phyloP scores from a whole-genome alignment of 2,113 vertebrate genomes.

The Lagenorhynchus albirostris region DNA sequence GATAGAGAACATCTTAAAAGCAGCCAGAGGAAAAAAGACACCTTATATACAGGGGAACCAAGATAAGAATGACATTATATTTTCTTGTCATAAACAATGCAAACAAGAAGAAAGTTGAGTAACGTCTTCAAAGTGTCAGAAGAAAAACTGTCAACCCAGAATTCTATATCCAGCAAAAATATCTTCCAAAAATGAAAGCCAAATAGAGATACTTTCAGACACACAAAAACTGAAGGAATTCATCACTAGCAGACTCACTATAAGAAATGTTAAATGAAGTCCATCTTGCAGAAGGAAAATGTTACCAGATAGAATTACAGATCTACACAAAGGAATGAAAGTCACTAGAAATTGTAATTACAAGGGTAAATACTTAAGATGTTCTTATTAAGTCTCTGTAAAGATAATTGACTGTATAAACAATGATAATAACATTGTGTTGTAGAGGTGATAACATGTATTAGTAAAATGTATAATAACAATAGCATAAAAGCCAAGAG shows the following conservation, averaged over 20 bases:
- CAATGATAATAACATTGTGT: background rate
- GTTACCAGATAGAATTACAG: background rate
- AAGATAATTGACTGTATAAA: background rate
- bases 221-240: background rate
- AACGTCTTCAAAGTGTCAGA: background rate
- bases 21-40: background rate
- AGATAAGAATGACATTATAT: background rate
- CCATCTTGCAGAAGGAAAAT: background rate
- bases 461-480: background rate
- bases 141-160: background rate
- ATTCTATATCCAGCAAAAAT: background rate
- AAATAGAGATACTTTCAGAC: conserved; percentile 13
- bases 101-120: conserved; percentile 4
- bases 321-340: conserved; percentile 10
- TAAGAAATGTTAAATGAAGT: background rate
- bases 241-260: background rate
- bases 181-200: background rate
- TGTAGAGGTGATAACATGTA: background rate
- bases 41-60: background rate
- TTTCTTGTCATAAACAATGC: conserved; percentile 20
- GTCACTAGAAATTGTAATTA: background rate
- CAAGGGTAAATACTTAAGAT: background rate
- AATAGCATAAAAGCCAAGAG: background rate
- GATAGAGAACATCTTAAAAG: conserved; percentile 35
- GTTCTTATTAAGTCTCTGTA: background rate